Conservation (phyloP, 64 coral and sea anemone genomes). For the Porites australiensis region DNA sequence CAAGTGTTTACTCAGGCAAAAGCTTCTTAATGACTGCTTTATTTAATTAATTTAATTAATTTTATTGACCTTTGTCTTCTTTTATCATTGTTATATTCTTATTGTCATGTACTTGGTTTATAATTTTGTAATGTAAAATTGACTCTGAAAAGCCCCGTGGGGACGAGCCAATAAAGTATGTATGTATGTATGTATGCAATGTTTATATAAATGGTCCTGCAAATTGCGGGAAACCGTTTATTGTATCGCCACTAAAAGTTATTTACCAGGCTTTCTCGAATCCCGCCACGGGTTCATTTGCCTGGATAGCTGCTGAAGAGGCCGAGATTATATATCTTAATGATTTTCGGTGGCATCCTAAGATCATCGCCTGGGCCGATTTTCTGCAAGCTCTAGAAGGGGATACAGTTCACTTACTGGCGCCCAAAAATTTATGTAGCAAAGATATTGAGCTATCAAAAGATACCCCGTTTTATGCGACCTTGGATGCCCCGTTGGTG, state of each 20-base stretch:
- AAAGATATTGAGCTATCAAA: conserved; percentile 40
- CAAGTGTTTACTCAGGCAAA: too few relatives aligned
- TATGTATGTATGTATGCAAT: too few relatives aligned
- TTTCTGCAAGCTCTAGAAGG: conserved; percentile 66
- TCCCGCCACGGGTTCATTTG: conserved; percentile 65
- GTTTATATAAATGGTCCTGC: conserved; percentile 44
- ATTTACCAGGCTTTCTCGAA: conserved; percentile 63
- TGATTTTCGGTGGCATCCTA: conserved; percentile 63
- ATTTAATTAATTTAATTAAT: too few relatives aligned
- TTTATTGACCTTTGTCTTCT: too few relatives aligned
- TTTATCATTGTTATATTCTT: too few relatives aligned
- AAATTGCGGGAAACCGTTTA: conserved; percentile 66
- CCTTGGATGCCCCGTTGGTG: conserved; percentile 33
- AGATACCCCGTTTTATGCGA: conserved; percentile 63
- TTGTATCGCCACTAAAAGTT: conserved; percentile 41
- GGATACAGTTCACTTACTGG: conserved; percentile 48
- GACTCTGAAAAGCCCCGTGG: too few relatives aligned
- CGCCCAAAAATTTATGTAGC: conserved; percentile 37
- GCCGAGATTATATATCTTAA: conserved; percentile 62
- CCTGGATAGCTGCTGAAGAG: conserved; percentile 42
- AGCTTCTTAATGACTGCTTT: too few relatives aligned
- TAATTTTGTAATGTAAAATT: too few relatives aligned
- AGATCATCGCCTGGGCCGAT: conserved; percentile 62
- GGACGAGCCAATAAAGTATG: too few relatives aligned
- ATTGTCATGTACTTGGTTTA: too few relatives aligned